phyloP scores from a whole-genome alignment of 2,888 invertebrate species.

The Leptopilina drosophilae region DNA sequence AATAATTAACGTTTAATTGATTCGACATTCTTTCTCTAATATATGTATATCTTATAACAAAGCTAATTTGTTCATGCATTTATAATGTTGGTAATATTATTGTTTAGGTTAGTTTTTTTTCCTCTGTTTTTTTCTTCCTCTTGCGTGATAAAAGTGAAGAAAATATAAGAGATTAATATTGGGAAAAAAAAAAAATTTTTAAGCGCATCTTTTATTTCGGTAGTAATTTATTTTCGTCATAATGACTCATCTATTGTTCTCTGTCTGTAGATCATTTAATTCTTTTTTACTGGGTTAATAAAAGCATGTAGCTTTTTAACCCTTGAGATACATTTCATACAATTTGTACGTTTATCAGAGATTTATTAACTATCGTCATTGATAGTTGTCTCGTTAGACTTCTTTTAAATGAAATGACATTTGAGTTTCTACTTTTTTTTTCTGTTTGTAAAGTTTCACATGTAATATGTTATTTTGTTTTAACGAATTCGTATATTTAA shows the following conservation, averaged over 20 bases:
- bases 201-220: not conserved
- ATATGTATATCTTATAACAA: not conserved
- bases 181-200: not conserved
- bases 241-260: conserved; percentile 37
- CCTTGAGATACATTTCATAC: not conserved
- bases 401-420: not conserved
- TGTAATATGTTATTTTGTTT: not conserved
- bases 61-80: conserved; percentile 22
- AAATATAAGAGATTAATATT: not conserved
- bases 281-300: conserved; percentile 31
- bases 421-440: not conserved
- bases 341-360: not conserved
- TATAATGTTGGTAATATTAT: not conserved
- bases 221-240: conserved; percentile 19
- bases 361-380: conserved; percentile 4
- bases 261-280: not conserved
- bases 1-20: conserved; percentile 17
- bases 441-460: not conserved
- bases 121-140: conserved; percentile 8
- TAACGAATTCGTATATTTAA: no score
- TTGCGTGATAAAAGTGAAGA: not conserved
- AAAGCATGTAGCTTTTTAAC: not conserved
- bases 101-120: conserved; percentile 19
- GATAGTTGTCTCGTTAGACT: not conserved
- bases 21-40: not conserved